Percentiles rank a stretch among this genome's conserved stretches.
Evolutionary conservation across 2,888 invertebrate species (phyloP).

Genomic region (Melikaiella ostensackeni): DNA sequence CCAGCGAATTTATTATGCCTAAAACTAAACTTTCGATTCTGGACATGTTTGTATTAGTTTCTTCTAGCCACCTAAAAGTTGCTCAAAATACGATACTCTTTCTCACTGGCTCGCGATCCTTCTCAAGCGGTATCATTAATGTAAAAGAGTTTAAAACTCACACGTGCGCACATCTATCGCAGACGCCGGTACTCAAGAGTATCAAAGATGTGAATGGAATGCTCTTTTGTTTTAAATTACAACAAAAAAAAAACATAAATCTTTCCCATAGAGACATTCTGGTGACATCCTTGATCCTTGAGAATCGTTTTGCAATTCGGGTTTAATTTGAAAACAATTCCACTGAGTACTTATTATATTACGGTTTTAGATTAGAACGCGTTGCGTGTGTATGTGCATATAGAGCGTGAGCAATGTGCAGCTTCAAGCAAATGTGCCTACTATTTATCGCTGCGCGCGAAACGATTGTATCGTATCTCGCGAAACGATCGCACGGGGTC

Average conservation of each 20-base stretch:
- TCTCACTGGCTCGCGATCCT: conserved; percentile 23
- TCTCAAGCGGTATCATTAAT: conserved; percentile 24
- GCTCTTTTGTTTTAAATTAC: neutral
- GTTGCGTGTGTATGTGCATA: conserved; percentile 39
- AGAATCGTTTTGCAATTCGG: neutral
- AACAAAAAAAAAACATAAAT: neutral
- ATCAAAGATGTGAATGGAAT: conserved; percentile 25
- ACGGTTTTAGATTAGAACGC: conserved; percentile 7
- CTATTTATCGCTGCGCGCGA: conserved; percentile 33
- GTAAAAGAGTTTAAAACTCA: conserved; percentile 48
- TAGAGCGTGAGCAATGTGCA: conserved; percentile 50
- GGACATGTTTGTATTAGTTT: conserved; percentile 48
- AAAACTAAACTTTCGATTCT: conserved; percentile 61
- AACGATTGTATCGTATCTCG: conserved; percentile 46
- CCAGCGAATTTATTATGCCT: conserved; percentile 44
- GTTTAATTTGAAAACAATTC: conserved; percentile 2
- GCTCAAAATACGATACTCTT: conserved; percentile 42
- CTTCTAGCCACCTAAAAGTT: conserved; percentile 36
- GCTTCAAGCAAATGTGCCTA: conserved; percentile 46
- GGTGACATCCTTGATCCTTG: neutral
- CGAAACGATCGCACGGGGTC: conserved; percentile 53
- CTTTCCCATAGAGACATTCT: neutral
- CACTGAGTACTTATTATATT: neutral
- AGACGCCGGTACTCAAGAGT: neutral
- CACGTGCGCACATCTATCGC: conserved; percentile 20